These are phyloP conservation scores for Neodiprion virginianus DNA, from an alignment of 1,140 invertebrate genomes.

Conservation along the genomic window DNA sequence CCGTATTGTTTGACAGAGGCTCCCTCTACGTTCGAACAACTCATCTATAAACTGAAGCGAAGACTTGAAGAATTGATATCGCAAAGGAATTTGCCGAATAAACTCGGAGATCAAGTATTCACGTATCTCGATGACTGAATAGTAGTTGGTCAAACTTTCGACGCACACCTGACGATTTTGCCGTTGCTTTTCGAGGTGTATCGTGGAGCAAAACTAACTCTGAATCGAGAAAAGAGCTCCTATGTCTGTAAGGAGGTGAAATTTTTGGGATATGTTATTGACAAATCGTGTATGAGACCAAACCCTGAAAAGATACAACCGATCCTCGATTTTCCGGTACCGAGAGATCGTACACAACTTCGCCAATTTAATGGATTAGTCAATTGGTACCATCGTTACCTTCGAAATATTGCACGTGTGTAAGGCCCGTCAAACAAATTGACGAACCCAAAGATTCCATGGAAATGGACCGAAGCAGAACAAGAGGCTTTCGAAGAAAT, in stretches of 20 bases:
- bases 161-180: slow-evolving; percentile 28
- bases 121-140: slow-evolving; percentile 36
- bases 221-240: slow-evolving; percentile 21
- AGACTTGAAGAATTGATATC: slow-evolving; percentile 1
- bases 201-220: slow-evolving; percentile 12
- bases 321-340: background rate
- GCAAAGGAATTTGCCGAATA: too few species aligned
- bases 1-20: slow-evolving; percentile 35
- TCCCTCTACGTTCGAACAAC: slow-evolving; percentile 37
- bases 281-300: background rate
- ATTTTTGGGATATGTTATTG: slow-evolving; percentile 13
- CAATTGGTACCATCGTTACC: slow-evolving; percentile 8
- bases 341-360: slow-evolving; percentile 1
- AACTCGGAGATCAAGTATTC: background rate
- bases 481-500: slow-evolving; percentile 17
- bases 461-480: slow-evolving; percentile 24
- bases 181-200: slow-evolving; percentile 23
- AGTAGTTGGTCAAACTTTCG: slow-evolving; percentile 25
- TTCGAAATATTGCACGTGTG: background rate
- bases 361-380: background rate
- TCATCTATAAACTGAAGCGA: slow-evolving; percentile 29
- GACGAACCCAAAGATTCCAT: slow-evolving; percentile 21
- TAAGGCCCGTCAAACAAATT: slow-evolving; percentile 22
- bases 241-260: background rate
- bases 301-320: background rate